Percentiles rank a stretch among this genome's conserved stretches.
These are phyloP conservation scores for Lethenteron reissneri DNA, from an alignment of 2,113 vertebrate genomes.

Conservation along the genomic window DNA sequence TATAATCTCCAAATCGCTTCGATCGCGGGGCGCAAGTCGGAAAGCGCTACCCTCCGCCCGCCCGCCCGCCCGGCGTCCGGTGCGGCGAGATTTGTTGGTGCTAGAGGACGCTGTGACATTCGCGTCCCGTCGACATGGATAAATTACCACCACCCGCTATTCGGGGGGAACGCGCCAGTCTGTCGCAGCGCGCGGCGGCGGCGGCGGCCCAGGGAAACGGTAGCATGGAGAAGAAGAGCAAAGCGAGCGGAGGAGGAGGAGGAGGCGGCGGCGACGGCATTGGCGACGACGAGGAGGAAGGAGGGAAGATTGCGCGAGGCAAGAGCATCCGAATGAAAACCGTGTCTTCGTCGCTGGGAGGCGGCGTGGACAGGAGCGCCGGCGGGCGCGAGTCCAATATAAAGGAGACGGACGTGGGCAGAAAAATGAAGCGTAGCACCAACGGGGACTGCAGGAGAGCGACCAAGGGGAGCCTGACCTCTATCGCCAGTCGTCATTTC, in stretches of 20 bases:
- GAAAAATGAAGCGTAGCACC: conserved; percentile 53
- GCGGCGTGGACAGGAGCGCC: conserved; percentile 29
- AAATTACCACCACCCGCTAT: conserved; percentile 22
- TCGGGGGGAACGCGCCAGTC: no score
- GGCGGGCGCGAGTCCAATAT: conserved; percentile 28
- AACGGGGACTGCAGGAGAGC: conserved; percentile 89
- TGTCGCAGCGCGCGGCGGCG: background rate
- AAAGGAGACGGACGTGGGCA: conserved; percentile 48
- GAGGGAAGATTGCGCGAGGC: conserved; percentile 50
- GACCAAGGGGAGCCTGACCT: conserved; percentile 66
- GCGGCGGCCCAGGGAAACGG: background rate
- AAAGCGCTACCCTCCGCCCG: background rate
- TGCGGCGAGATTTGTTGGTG: background rate
- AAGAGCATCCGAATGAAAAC: conserved; percentile 69
- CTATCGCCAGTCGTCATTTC: conserved; percentile 55
- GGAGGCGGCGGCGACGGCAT: background rate
- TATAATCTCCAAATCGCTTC: no score
- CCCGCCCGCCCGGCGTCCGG: background rate
- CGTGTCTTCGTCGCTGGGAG: conserved; percentile 41
- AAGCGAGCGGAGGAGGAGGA: background rate
- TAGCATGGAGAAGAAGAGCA: background rate
- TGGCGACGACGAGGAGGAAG: background rate
- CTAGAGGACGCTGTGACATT: conserved; percentile 10
- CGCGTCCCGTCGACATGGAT: conserved; percentile 86
- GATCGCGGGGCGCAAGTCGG: background rate